A percentile compares a stretch with the other conserved stretches of the same genome.
These are phyloP conservation scores for Lucilia cuprina DNA, from an alignment of 1,140 invertebrate genomes.

Conservation along the genomic window DNA sequence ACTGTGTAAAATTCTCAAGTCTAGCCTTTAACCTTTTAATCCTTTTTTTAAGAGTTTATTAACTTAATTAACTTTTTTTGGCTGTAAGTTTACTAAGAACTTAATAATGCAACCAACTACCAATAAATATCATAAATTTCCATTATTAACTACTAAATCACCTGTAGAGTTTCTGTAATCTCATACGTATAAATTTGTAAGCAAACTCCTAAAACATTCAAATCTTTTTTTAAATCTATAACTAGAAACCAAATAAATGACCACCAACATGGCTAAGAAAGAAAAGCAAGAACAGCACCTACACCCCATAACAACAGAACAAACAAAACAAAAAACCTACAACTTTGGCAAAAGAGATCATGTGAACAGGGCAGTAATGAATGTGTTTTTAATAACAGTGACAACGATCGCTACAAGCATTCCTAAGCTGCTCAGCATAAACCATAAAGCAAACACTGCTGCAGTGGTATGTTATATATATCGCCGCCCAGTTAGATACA, in stretches of 20 bases:
- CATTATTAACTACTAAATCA: slow-evolving; percentile 3
- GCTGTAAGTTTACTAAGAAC: too few species aligned
- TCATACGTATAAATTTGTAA: not conserved
- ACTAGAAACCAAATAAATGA: not conserved
- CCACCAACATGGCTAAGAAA: slow-evolving; percentile 13
- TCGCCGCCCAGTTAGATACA: not conserved
- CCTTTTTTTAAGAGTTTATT: too few species aligned
- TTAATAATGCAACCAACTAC: not conserved
- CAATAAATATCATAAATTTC: not conserved
- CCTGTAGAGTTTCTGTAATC: not conserved
- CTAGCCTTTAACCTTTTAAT: too few species aligned
- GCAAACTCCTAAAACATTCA: not conserved
- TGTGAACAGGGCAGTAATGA: slow-evolving; percentile 53
- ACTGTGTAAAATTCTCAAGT: too few species aligned
- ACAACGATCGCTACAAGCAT: slow-evolving; percentile 56
- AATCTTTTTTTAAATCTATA: not conserved
- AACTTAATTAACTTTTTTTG: too few species aligned
- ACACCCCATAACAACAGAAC: not conserved
- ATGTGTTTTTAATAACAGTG: slow-evolving; percentile 63
- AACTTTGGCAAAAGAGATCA: not conserved
- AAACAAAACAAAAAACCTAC: not conserved
- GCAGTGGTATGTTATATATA: not conserved
- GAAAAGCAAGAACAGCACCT: not conserved
- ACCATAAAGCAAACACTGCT: not conserved
- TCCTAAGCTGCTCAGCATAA: slow-evolving; percentile 33